A percentile compares a stretch with the other conserved stretches of the same genome.
Conservation (phyloP, 2,888 invertebrate species). For the Pilophorus perplexus region DNA sequence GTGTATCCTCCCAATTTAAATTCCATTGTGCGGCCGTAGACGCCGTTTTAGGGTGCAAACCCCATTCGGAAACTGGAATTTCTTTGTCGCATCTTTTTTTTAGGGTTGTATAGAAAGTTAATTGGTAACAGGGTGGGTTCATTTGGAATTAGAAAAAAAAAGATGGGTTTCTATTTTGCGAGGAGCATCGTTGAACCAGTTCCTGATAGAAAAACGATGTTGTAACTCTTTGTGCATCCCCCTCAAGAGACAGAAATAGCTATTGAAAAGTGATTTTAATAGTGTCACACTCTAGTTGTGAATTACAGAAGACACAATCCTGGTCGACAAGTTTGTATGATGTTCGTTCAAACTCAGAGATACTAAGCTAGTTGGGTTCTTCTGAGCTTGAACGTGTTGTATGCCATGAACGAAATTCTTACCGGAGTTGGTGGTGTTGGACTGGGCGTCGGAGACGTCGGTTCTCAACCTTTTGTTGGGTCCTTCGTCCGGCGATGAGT, state of each 20-base stretch:
- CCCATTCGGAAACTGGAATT: background rate
- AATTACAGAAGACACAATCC: too few relatives aligned
- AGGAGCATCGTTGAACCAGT: background rate
- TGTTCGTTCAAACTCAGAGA: too few relatives aligned
- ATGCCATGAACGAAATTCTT: too few relatives aligned
- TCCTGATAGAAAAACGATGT: too few relatives aligned
- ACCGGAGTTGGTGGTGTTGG: slow-evolving; percentile 90
- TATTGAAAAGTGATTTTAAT: too few relatives aligned
- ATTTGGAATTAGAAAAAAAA: background rate
- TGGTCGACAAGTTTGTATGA: too few relatives aligned
- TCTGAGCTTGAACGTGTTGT: too few relatives aligned
- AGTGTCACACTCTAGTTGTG: too few relatives aligned
- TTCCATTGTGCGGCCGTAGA: slow-evolving; percentile 15
- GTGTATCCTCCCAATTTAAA: slow-evolving; percentile 10
- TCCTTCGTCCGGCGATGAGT: slow-evolving; percentile 62
- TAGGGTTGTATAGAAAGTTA: slow-evolving; percentile 5
- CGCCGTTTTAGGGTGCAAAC: too few relatives aligned
- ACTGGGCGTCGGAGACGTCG: slow-evolving; percentile 82
- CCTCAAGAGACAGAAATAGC: too few relatives aligned
- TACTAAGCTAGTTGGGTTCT: too few relatives aligned
- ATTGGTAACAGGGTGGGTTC: slow-evolving; percentile 2
- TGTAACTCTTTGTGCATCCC: too few relatives aligned
- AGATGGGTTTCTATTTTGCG: background rate
- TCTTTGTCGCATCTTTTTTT: background rate
- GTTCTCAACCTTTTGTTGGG: slow-evolving; percentile 71